phyloP scores from a whole-genome alignment of 2,888 invertebrate genomes.

The Hetaerina titia region DNA sequence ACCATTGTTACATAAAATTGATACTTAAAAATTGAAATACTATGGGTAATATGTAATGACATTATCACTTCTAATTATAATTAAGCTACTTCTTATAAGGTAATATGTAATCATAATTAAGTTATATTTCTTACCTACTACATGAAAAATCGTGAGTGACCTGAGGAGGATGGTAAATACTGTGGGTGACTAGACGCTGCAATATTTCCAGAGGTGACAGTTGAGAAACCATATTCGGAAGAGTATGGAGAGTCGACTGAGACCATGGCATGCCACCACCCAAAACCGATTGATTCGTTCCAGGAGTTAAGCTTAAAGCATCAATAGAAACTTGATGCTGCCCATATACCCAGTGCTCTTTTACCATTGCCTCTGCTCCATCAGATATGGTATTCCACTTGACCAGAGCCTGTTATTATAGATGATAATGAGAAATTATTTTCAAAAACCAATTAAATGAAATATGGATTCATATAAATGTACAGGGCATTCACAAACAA shows the following conservation, averaged over 20 bases:
- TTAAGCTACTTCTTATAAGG: too few relatives aligned
- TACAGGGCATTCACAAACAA: too few relatives aligned
- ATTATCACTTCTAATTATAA: too few relatives aligned
- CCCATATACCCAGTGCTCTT: constrained; percentile 81
- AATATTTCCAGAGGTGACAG: constrained; percentile 75
- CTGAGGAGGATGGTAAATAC: constrained; percentile 80
- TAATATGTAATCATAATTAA: too few relatives aligned
- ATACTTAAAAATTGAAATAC: too few relatives aligned
- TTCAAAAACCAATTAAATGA: background rate
- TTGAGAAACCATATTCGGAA: constrained; percentile 69
- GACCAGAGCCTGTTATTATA: background rate
- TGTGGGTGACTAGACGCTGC: constrained; percentile 81
- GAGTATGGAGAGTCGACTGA: constrained; percentile 45
- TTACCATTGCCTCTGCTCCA: constrained; percentile 79
- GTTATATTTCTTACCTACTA: constrained; percentile 73
- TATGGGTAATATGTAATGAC: too few relatives aligned
- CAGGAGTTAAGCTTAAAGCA: constrained; percentile 59
- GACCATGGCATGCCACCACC: constrained; percentile 49
- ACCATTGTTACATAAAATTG: background rate
- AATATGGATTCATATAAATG: background rate
- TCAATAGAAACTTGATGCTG: constrained; percentile 85
- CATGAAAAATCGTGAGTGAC: constrained; percentile 82
- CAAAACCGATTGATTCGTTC: constrained; percentile 27
- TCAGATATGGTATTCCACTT: constrained; percentile 73
- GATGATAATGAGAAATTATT: background rate